A percentile compares a stretch with the other conserved stretches of the same genome.
phyloP scores from a whole-genome alignment of 2,888 invertebrate species.

The Drosophila prostipennis region DNA sequence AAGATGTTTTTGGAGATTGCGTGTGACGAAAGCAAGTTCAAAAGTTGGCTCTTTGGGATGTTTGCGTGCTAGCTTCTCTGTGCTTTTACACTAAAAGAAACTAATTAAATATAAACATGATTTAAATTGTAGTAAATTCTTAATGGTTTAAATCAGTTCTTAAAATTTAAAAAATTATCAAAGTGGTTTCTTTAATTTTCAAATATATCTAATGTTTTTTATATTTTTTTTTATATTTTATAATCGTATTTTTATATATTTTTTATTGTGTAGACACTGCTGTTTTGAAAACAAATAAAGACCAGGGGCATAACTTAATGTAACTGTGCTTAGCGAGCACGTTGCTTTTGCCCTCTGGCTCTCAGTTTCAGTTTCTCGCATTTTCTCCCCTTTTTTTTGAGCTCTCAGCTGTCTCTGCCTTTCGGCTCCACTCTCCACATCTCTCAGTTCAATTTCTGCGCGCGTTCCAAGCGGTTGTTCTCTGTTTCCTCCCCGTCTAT shows the following conservation, averaged over 20 bases:
- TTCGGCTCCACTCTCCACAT: conserved; percentile 4
- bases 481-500: conserved; percentile 35
- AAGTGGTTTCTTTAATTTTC: neutral
- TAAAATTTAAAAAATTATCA: neutral
- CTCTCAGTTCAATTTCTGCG: conserved; percentile 69
- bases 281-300: conserved; percentile 66
- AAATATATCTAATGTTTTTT: neutral
- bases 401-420: conserved; percentile 28
- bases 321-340: conserved; percentile 38
- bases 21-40: conserved; percentile 68
- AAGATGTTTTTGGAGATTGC: conserved; percentile 29
- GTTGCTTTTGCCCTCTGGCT: conserved; percentile 24
- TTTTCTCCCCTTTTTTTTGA: neutral
- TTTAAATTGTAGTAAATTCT: no score
- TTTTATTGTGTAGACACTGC: conserved; percentile 32
- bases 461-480: conserved; percentile 65
- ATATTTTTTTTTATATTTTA: no score
- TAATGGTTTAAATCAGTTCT: no score
- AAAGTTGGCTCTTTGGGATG: conserved; percentile 47
- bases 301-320: conserved; percentile 4
- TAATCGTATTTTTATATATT: no score
- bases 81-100: conserved; percentile 1
- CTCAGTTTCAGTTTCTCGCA: neutral
- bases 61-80: conserved; percentile 13
- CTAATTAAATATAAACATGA: no score